Base-by-base conservation (phyloP, 2,888 invertebrate genomes). In the Uropetala carovei region DNA sequence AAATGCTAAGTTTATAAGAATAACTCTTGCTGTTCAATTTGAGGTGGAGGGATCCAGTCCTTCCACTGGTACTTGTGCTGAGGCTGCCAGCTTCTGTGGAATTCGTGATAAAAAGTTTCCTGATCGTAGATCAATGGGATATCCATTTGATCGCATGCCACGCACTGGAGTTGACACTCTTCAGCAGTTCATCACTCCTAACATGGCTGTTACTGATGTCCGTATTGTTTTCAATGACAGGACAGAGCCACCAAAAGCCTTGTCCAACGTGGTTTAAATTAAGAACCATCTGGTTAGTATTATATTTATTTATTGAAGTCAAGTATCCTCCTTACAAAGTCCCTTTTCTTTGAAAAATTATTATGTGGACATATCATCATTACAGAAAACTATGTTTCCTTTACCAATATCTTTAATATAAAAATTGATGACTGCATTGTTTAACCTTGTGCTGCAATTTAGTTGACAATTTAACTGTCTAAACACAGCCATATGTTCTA, bases 51-150 rank as follows among this genome's bases (percentile, higher is more conserved):
- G 89, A 30, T 68, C 64, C 7, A 43, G 64, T 68, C 4, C 64
- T 16, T 43, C 64, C 2, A 30, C 27, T 94, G 92, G 92, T 0
- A 94, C 95, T 5, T 98, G 98, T 95, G 96, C 96, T 86, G 97
- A 98, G 94, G 98, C 98, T 0, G 96, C 96, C 92, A 97, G 97
- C 93, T 98, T 96, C 95, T 98, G 98, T 94, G 98, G 98, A 1
- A 95, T 98, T 30, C 96, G 96, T 92, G 97, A 98, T 95, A 96
- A 96, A 92, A 95, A 96, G 94, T 98, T 98, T 95, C 98, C 98
- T 0, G 98, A 98, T 95, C 96, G 96, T 68, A 96, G 97, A 92
- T 95, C 97, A 9, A 98, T 98, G 98, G 98, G 98, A 85, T 98
- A 96, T 95, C 98, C 98, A 18, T 97, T 97, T 96, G 97, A 97